Evolutionary conservation across 2,888 invertebrate species (phyloP).

Genomic region (Rotaria sp.): DNA sequence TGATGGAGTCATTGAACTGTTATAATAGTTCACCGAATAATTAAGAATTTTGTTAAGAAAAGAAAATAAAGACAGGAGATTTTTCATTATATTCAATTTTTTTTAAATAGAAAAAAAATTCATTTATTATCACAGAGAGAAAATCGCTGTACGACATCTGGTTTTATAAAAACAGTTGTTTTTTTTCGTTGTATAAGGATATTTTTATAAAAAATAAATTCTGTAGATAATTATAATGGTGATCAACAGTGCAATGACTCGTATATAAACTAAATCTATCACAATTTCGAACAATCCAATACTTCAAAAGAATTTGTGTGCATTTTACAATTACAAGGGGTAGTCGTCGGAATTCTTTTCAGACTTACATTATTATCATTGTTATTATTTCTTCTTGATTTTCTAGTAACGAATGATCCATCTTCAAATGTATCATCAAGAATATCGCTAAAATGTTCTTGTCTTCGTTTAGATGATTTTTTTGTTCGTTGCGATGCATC

Average conservation of each 20-base stretch:
- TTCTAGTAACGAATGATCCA: background rate
- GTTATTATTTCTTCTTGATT: background rate
- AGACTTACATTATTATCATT: background rate
- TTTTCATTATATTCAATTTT: too few relatives aligned
- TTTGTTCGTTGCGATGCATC: background rate
- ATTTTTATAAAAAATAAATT: too few relatives aligned
- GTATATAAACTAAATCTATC: background rate
- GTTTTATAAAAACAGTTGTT: too few relatives aligned
- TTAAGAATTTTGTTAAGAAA: too few relatives aligned
- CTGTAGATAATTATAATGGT: background rate
- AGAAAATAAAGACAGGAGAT: too few relatives aligned
- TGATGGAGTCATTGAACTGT: background rate
- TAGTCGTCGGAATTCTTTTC: background rate
- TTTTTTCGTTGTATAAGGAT: too few relatives aligned
- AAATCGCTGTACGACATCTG: too few relatives aligned
- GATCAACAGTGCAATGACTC: background rate
- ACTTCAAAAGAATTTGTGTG: background rate
- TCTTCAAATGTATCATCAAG: background rate
- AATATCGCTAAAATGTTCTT: too few relatives aligned
- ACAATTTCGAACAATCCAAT: background rate
- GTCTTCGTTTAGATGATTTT: too few relatives aligned
- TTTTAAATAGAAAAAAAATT: background rate
- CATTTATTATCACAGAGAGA: too few relatives aligned
- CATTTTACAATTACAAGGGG: background rate
- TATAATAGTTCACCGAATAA: background rate